Conservation (phyloP, 2,113 vertebrate species). For the Cyprinodon brontotheroides region DNA sequence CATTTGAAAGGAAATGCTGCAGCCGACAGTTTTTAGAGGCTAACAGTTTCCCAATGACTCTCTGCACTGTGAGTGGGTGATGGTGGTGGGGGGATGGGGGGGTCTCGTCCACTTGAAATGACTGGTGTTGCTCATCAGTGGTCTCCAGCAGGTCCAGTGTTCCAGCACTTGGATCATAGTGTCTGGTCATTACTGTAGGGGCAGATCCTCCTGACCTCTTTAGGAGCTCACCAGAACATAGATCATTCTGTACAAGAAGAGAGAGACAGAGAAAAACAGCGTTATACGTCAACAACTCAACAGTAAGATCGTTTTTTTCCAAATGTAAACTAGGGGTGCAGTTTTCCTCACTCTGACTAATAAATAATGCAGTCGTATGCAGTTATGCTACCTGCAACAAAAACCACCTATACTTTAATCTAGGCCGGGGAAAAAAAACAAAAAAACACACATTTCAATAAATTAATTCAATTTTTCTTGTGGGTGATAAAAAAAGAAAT, state of each 20-base stretch:
- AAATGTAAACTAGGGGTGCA: too few species aligned
- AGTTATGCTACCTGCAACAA: too few species aligned
- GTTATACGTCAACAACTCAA: background rate
- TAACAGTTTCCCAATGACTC: constrained; percentile 63
- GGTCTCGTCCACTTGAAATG: constrained; percentile 65
- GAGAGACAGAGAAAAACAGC: background rate
- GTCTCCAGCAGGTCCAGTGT: constrained; percentile 68
- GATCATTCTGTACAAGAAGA: constrained; percentile 88
- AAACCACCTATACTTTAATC: too few species aligned
- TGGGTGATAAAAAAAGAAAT: too few species aligned
- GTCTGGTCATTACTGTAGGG: constrained; percentile 58
- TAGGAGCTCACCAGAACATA: constrained; percentile 99
- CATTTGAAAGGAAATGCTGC: constrained; percentile 46
- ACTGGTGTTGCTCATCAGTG: constrained; percentile 48
- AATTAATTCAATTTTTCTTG: too few species aligned
- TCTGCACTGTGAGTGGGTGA: constrained; percentile 16
- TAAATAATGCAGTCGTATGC: too few species aligned
- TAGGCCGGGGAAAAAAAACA: too few species aligned
- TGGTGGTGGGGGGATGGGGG: constrained; percentile 6
- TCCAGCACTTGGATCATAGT: constrained; percentile 64
- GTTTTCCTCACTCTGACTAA: too few species aligned
- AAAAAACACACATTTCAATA: too few species aligned
- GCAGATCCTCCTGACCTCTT: constrained; percentile 54
- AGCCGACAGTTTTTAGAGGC: constrained; percentile 45
- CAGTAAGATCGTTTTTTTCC: too few species aligned